phyloP scores from a whole-genome alignment of 2,113 vertebrate species.

The Sterrhoptilus dennistouni region DNA sequence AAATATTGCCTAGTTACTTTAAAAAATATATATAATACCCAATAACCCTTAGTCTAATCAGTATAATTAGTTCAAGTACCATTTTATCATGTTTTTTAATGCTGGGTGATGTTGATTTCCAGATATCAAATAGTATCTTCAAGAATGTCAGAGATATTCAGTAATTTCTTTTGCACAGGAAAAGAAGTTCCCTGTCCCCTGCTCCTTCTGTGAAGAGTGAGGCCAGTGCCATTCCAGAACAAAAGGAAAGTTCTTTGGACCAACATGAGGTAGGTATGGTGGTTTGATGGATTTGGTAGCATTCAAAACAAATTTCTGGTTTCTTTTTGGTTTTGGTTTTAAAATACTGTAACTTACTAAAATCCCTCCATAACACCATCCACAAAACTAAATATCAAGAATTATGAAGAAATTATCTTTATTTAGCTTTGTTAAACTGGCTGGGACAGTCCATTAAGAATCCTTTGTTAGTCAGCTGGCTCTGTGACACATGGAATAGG shows the following conservation, averaged over 20 bases:
- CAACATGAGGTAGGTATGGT: background rate
- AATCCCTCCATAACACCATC: background rate
- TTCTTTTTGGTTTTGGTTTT: background rate
- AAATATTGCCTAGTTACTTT: background rate
- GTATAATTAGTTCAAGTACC: background rate
- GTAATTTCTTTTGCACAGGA: constrained; percentile 5
- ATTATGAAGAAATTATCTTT: background rate
- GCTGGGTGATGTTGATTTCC: background rate
- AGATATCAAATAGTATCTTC: background rate
- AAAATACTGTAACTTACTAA: background rate
- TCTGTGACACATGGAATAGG: background rate
- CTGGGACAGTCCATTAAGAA: background rate
- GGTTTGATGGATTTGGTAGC: background rate
- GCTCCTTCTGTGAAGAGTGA: background rate
- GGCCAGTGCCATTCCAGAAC: background rate
- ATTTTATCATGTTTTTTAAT: background rate
- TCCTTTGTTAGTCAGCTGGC: background rate
- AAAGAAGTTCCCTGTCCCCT: background rate
- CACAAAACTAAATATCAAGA: background rate
- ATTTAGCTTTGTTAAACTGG: background rate
- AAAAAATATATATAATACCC: background rate
- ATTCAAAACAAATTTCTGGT: background rate
- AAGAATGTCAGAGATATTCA: background rate
- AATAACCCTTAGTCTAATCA: background rate
- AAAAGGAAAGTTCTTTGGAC: background rate